Base-by-base conservation (phyloP, 2,113 vertebrate species). In the Tragulus kanchil region DNA sequence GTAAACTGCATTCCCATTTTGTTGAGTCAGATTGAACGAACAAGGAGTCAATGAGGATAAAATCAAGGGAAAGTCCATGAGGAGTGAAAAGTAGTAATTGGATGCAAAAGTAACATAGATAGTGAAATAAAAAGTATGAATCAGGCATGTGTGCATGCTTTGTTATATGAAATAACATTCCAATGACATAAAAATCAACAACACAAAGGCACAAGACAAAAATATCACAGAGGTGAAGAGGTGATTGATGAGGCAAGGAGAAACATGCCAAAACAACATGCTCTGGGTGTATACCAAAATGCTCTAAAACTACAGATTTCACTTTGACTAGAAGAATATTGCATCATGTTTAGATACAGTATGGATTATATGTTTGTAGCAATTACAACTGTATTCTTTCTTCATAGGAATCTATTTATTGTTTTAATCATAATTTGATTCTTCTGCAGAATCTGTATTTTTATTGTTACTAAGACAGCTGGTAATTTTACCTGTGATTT, bases 31-130 rank as follows among this genome's bases (percentile, higher is more conserved):
- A 45, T 11, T 73, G 50, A 85, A 54, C 50, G 31, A 58, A 3
- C 26, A 3, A 56, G 2, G 17, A 45, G 3, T 11, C 0, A 45
- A 17, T n/a, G 62, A 28, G 4, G 2, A 2, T 2, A 15, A 67
- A 88, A 42, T n/a, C 36, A n/a, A 8, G 5, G 15, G 28, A 23
- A 16, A 56, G 2, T 52, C 52, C 3, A 42, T 15, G 26, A 73
- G 14, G 48, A 58, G 36, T 56, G 61, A 7, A 59, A 79, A 71
- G 21, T 52, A 31, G 2, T 8, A 11, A 61, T 2, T 25, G 3
- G 21, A 12, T 15, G 36, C 3, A 75, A 11, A 81, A 56, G 5
- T 23, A 42, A 15, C 15, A 4, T 0, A 81, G 6, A 2, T 3
- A 42, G 1, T 42, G 2, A 4, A 31, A 31, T 10, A 58, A 65